Conservation (phyloP, 2,797 vertebrate species). For the Poeciliopsis gracilis region DNA sequence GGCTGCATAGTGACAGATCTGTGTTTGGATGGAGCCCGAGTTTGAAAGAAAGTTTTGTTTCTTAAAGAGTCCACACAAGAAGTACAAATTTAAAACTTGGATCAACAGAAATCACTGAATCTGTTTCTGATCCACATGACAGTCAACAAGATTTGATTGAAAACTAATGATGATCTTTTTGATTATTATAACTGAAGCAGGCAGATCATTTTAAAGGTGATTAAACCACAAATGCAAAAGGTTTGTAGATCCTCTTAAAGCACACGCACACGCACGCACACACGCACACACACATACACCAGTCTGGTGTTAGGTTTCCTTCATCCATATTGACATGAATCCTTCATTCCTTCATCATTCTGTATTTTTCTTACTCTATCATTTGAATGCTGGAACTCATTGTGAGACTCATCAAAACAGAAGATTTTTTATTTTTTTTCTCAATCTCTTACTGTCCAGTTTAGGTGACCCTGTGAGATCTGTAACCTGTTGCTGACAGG, state of each 20-base stretch:
- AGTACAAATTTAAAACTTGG: not conserved
- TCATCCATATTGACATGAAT: not conserved
- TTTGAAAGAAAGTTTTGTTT: not conserved
- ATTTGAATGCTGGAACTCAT: not conserved
- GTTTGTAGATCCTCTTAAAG: not conserved
- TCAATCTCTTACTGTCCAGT: not conserved
- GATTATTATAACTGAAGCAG: not conserved
- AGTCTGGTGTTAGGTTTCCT: not conserved
- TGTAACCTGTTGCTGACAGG: not conserved
- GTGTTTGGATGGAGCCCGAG: not conserved
- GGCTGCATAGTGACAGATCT: conserved; percentile 22
- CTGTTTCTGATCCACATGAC: not conserved
- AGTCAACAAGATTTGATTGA: not conserved
- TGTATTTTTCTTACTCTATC: not conserved
- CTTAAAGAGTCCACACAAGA: not conserved
- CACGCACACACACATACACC: too few species aligned
- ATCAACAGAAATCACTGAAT: not conserved
- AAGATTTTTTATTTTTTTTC: not conserved
- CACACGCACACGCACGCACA: too few species aligned
- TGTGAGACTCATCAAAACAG: not conserved
- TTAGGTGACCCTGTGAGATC: not conserved
- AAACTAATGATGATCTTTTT: not conserved
- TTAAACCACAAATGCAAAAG: not conserved
- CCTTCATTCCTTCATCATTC: not conserved
- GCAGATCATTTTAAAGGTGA: not conserved